Evolutionary conservation across 2,888 invertebrate genomes (phyloP), one percentile per base, ranked within the genome.

Genomic region (Stenolophus ochropezus): DNA sequence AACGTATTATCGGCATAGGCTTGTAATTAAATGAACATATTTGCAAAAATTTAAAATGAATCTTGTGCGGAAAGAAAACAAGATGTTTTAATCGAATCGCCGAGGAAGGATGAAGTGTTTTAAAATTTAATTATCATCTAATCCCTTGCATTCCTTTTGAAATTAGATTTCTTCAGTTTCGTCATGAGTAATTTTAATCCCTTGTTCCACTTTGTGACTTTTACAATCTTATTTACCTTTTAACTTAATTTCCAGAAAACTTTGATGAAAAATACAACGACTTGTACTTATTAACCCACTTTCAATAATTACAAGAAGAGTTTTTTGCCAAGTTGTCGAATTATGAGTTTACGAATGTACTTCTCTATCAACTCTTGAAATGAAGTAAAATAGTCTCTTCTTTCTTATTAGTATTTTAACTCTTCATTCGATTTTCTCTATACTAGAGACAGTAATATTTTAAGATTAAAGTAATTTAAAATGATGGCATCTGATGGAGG

Each of bases 81-180:
- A 14, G n/a, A 23, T 8, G 25, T 77, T 77, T 77, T 77, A 77
- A 77, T 58, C 58, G 33, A 21, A 77, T 61, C 56, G 58, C 42
- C 76, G 42, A 61, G 58, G 18, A 56, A 42, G 76, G 76, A 77
- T 58, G 33, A 42, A 77, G 76, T 77, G 14, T 61, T 78, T 78
- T 65, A 61, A 78, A 78, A 78, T 78, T 78, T 65, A 78, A 78
- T 78, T 78, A 65, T 78, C 65, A 5, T 51, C 33, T 78, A 78
- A 78, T 78, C 78, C 78, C 21, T 11, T 49, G 78, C 25, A 65
- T 65, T 78, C 65, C 49, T 47, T 51, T 6, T 58, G 49, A 65
- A 78, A 78, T 78, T 65, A 65, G 49, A 78, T 65, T 78, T 78
- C 78, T 65, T 65, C 47, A 78, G 23, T 78, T 78, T 51, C 65